Evolutionary conservation across 53 echinoderm and acorn worm species (phyloP).

Genomic region (Actinopyga echinites): DNA sequence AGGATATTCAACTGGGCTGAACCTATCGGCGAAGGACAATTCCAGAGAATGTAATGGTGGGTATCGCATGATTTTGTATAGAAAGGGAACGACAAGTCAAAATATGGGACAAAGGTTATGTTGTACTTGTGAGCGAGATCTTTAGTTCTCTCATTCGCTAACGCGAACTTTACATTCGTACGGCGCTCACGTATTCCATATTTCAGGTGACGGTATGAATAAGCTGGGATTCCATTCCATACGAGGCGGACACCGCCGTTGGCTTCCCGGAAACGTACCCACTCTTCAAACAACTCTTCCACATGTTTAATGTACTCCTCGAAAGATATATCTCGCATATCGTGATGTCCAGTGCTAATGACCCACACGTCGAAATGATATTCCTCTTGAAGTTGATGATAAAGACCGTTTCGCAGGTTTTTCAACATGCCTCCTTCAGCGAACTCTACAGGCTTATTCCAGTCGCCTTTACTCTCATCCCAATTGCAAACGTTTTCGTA

Average conservation of each 20-base stretch:
- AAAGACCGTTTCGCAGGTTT: background rate
- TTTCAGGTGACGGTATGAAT: background rate
- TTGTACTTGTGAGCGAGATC: background rate
- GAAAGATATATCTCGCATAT: background rate
- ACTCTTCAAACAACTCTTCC: background rate
- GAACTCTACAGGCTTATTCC: background rate
- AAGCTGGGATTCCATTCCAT: slow-evolving; percentile 7
- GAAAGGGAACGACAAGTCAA: slow-evolving; percentile 15
- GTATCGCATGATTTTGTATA: background rate
- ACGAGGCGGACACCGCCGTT: background rate
- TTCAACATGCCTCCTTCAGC: background rate
- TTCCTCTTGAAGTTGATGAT: background rate
- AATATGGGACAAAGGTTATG: slow-evolving; percentile 5
- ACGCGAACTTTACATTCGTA: slow-evolving; percentile 15
- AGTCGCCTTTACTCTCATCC: too few species aligned
- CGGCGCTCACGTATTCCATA: background rate
- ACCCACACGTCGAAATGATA: slow-evolving; percentile 8
- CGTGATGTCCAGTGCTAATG: slow-evolving; percentile 1
- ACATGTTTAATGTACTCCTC: background rate
- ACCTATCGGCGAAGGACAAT: background rate
- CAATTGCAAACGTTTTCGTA: background rate
- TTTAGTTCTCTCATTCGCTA: background rate
- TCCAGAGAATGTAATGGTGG: slow-evolving; percentile 2
- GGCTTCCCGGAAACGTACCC: background rate
- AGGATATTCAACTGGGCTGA: background rate